These are phyloP conservation scores for Acanthisitta chloris DNA, from an alignment of 2,113 vertebrate species.

Conservation along the genomic window DNA sequence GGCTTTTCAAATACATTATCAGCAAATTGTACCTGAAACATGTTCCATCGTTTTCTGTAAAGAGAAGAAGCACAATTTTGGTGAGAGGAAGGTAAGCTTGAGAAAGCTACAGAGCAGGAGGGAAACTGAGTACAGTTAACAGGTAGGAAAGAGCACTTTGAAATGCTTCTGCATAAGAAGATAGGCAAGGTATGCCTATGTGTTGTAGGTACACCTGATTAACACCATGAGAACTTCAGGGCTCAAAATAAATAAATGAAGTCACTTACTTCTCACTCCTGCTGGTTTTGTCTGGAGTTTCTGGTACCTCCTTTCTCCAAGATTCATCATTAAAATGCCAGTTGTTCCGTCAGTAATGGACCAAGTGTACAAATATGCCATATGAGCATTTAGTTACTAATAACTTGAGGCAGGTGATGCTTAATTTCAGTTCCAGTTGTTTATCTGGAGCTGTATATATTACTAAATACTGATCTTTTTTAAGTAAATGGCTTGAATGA, in stretches of 20 bases:
- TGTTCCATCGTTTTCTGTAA: not conserved
- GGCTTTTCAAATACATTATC: not conserved
- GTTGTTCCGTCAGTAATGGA: not conserved
- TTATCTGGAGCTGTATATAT: not conserved
- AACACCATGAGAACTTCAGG: not conserved
- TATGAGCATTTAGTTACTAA: not conserved
- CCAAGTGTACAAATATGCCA: not conserved
- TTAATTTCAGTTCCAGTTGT: constrained; percentile 7
- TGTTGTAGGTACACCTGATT: not conserved
- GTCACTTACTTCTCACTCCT: not conserved
- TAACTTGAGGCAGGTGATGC: not conserved
- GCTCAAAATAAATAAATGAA: not conserved
- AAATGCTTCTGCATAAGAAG: not conserved
- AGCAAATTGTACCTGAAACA: not conserved
- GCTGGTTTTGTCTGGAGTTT: not conserved
- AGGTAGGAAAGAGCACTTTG: not conserved
- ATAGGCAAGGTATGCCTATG: not conserved
- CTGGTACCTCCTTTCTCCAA: not conserved
- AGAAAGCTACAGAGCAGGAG: not conserved
- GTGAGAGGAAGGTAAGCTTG: not conserved
- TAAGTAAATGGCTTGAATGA: not conserved
- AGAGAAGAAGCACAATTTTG: not conserved
- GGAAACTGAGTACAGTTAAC: not conserved
- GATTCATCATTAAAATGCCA: not conserved
- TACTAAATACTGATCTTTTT: not conserved